These are phyloP conservation scores for Tipula helvola DNA, from an alignment of 2,888 invertebrate genomes.

Conservation along the genomic window DNA sequence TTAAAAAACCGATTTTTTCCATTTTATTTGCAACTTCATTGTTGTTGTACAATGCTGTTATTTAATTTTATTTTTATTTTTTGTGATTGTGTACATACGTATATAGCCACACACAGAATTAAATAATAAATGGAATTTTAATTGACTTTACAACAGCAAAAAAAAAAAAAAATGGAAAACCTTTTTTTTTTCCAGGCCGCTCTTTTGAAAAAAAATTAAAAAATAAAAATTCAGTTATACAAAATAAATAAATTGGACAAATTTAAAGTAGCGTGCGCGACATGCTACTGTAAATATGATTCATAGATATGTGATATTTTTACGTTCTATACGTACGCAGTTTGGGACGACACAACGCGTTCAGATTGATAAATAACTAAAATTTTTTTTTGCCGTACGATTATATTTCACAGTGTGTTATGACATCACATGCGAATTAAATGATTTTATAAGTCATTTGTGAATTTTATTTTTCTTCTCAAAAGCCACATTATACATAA, in stretches of 20 bases:
- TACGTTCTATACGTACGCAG: background rate
- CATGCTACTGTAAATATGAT: background rate
- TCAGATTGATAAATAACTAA: background rate
- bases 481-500: background rate
- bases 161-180: background rate
- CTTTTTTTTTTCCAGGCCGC: background rate
- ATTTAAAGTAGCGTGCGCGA: background rate
- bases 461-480: background rate
- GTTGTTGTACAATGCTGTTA: background rate
- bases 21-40: background rate
- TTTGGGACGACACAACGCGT: background rate
- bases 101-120: background rate
- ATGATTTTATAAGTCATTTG: background rate
- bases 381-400: background rate
- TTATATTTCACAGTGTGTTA: background rate
- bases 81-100: background rate
- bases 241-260: background rate
- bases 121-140: conserved; percentile 4
- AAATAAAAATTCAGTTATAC: background rate
- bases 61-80: background rate
- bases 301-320: background rate
- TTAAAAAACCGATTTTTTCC: background rate
- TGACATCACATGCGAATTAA: background rate
- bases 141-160: background rate
- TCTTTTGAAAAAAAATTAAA: background rate